Evolutionary conservation across 1,140 invertebrate genomes (phyloP), one percentile per base, ranked within the genome.

Genomic region (Leptinotarsa undecemlineata): DNA sequence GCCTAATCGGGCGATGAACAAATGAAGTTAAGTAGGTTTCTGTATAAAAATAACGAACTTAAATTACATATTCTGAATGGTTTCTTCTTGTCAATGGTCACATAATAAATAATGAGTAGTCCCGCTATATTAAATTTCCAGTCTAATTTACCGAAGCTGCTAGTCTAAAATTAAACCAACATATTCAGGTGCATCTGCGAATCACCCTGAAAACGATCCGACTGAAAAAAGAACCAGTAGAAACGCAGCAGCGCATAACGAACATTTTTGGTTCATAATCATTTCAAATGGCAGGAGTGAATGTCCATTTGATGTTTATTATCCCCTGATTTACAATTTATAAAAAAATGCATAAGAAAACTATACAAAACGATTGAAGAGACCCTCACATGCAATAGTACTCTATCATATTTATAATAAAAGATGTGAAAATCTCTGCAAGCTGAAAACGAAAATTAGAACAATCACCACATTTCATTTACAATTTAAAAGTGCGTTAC

Each of bases 331-430:
- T 72, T 75, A 77, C 75, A 70, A 14, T n/a, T 57, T 15, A 66
- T 78, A 76, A 76, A 78, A 76, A 78, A 76, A 74, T 76, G 72
- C 71, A 77, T 79, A 79, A 76, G 60, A 80, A 80, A 77, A 76
- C 78, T 80, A 78, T 80, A 80, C 78, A 80, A 78, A 79, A 76
- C 66, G 68, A 72, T 79, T 72, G 74, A 72, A 79, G 75, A 79
- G 74, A 79, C 68, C 71, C 75, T 79, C 77, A 76, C 74, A 80
- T 80, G 63, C 69, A 76, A 80, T 80, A 80, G 70, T 73, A 72
- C 77, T 78, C 75, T 80, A 77, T 79, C 69, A 77, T 80, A 80
- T 80, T 79, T 79, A 80, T 80, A 80, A 78, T 76, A 79, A 67
- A 73, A 48, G 71, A 78, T 80, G 78, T 75, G 77, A 80, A 48